A percentile compares a stretch with the other conserved stretches of the same genome.
Evolutionary conservation across 2,113 vertebrate species (phyloP).

Genomic region (human): GRCh38 chr15:49807501-49808000

Average conservation of each 20-base stretch:
- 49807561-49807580: background rate
- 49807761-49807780: background rate
- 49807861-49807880: background rate
- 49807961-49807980: background rate
- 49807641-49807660: background rate
- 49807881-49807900: background rate
- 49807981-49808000: background rate
- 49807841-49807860: background rate
- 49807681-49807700: background rate
- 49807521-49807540: constrained; percentile 34
- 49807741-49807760: background rate
- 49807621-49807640: background rate
- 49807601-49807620: constrained; percentile 19
- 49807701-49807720: background rate
- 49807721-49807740: background rate
- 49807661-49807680: background rate
- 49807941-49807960: background rate
- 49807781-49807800: background rate
- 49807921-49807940: background rate
- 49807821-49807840: too few relatives aligned
- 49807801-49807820: background rate
- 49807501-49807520: background rate
- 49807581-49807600: background rate
- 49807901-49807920: background rate
- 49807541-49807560: background rate